Evolutionary conservation across 2,797 vertebrate genomes (phyloP).

Genomic region (Picus viridis): DNA sequence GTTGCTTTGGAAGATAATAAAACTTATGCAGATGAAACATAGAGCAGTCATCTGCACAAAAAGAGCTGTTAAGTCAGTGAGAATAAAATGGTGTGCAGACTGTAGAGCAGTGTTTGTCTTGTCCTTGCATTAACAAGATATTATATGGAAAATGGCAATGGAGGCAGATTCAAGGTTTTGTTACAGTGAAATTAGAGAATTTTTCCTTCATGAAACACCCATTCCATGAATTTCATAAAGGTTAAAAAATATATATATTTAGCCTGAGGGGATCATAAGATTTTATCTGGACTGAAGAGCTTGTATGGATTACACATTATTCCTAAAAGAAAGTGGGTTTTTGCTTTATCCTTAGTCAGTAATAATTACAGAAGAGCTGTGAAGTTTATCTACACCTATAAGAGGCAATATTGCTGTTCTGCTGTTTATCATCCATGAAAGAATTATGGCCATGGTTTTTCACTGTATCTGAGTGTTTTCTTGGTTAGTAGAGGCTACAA

Average conservation of each 20-base stretch:
- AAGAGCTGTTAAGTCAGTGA: slow-evolving; percentile 35
- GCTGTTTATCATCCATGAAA: background rate
- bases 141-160: background rate
- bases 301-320: background rate
- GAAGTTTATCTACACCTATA: background rate
- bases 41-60: slow-evolving; percentile 33
- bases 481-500: background rate
- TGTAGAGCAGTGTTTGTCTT: background rate
- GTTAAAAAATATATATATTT: background rate
- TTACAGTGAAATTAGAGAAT: background rate
- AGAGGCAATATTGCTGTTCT: background rate
- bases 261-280: background rate
- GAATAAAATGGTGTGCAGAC: slow-evolving; percentile 8
- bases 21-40: slow-evolving; percentile 32
- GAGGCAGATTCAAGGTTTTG: background rate
- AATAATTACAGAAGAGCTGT: background rate
- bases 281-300: background rate
- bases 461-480: background rate
- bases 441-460: background rate
- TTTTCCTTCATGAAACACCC: background rate
- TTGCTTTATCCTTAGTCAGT: background rate
- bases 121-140: background rate
- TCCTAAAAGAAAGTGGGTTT: background rate
- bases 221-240: background rate
- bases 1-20: slow-evolving; percentile 56